Evolutionary conservation across 37 sponge, comb jelly and placozoan genomes (phyloP), one percentile per base, ranked within the genome.

Genomic region (Lycopodina hypogea): DNA sequence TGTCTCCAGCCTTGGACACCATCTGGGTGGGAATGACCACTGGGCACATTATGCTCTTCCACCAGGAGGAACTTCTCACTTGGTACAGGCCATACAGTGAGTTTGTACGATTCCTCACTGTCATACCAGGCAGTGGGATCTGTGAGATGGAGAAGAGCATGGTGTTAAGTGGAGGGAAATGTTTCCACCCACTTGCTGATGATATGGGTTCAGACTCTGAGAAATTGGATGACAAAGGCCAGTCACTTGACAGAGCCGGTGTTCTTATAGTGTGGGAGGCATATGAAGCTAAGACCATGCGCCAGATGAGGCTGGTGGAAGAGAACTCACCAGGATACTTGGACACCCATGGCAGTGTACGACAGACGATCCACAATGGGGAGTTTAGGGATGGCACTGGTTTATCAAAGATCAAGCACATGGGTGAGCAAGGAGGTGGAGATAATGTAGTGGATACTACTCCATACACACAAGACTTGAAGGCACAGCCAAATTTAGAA

Each of bases 11-110:
- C 36, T 65, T 92, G 50, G 93, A 95, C 66, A 87, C 85, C 3
- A 78, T 95, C 29, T 95, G 93, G 93, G 78, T 93, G 39, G 96
- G 92, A 1, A 83, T 87, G 84, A 82, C 88, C 40, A 84, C 81
- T 63, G 96, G 96, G 7, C 90, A 87, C 88, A 89, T 95, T 58
- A n/a, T 92, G 45, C 74, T 95, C 15, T 84, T 90, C 66, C 72
- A 80, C 64, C 76, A 80, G 33, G 62, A 81, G 23, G 85, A 84
- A 19, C 56, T 92, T 17, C 74, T 92, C 23, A 72, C 81, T 23
- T 77, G 80, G 74, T 81, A 75, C 42, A 77, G 68, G 34, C 93
- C 93, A 2, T 92, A 92, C 75, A 80, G 40, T 14, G 82, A 84
- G 65, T 92, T 80, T 56, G 61, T 92, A 3, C 76, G 93, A 11